These are phyloP conservation scores for Chrysaora quinquecirrha DNA, from an alignment of 30 jellyfish, hydroid and myxozoan genomes.

Conservation along the genomic window DNA sequence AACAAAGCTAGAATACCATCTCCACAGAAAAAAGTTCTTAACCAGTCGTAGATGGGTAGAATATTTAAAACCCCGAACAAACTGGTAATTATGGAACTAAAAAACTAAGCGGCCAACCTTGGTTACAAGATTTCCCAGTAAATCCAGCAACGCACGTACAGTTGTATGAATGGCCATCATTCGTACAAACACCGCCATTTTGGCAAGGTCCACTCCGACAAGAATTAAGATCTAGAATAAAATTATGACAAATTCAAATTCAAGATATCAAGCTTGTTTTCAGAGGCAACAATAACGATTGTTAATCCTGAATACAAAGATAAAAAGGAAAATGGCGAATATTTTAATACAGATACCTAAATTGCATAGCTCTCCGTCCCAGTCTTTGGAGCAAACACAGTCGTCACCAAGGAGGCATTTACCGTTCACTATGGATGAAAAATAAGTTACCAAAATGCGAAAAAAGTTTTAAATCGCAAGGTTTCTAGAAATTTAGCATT, in stretches of 20 bases:
- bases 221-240: conserved; percentile 63
- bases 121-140: conserved; percentile 66
- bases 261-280: no score
- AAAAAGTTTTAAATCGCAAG: no score
- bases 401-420: conserved; percentile 76
- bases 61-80: no score
- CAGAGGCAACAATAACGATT: no score
- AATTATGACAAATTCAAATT: no score
- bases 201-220: conserved; percentile 83
- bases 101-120: conserved; percentile 61
- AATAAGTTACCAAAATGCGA: no score
- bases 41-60: no score
- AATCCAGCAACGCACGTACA: conserved; percentile 82
- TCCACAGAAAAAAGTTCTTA: no score
- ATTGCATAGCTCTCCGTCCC: conserved; percentile 88
- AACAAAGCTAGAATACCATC: no score
- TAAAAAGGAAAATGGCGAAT: background rate
- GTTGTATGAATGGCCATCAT: conserved; percentile 56
- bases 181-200: conserved; percentile 78
- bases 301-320: no score
- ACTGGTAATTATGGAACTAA: no score
- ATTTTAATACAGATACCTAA: conserved; percentile 28
- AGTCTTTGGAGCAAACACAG: conserved; percentile 64
- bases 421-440: conserved; percentile 80
- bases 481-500: no score